Conservation (phyloP, 1,140 invertebrate species). For the Pinna nobilis region DNA sequence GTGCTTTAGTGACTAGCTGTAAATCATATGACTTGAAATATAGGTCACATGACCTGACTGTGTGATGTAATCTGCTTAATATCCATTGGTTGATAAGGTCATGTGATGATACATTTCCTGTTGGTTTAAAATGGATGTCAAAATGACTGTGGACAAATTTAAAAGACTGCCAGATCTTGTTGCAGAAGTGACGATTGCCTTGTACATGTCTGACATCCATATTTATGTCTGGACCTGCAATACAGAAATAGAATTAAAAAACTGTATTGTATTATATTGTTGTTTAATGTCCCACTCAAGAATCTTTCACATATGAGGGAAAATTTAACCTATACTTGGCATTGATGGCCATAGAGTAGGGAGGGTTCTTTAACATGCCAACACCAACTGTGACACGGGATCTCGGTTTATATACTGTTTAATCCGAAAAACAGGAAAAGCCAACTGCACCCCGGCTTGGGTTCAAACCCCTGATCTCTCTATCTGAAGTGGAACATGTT, state of each 20-base stretch:
- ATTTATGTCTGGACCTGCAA: conserved; percentile 66
- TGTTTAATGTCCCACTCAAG: no score
- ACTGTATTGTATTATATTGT: not conserved
- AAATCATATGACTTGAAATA: conserved; percentile 64
- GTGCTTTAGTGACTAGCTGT: conserved; percentile 57
- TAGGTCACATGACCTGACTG: conserved; percentile 60
- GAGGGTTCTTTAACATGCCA: no score
- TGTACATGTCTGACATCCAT: conserved; percentile 67
- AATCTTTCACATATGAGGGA: no score
- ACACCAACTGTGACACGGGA: no score
- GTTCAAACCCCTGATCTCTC: no score
- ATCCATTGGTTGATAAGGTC: conserved; percentile 70
- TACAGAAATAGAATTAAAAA: not conserved
- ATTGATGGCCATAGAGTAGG: no score
- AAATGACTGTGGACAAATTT: conserved; percentile 60
- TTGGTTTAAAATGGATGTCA: conserved; percentile 46
- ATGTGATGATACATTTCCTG: conserved; percentile 24
- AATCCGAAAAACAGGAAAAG: no score
- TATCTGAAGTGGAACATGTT: no score
- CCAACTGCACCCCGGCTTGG: no score
- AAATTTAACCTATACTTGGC: no score
- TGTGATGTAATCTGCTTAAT: conserved; percentile 61
- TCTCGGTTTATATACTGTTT: no score
- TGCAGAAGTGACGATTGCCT: conserved; percentile 70
- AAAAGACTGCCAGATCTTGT: conserved; percentile 75